Base-by-base conservation (phyloP, 2,797 vertebrate genomes). In the Hirundo rustica region DNA sequence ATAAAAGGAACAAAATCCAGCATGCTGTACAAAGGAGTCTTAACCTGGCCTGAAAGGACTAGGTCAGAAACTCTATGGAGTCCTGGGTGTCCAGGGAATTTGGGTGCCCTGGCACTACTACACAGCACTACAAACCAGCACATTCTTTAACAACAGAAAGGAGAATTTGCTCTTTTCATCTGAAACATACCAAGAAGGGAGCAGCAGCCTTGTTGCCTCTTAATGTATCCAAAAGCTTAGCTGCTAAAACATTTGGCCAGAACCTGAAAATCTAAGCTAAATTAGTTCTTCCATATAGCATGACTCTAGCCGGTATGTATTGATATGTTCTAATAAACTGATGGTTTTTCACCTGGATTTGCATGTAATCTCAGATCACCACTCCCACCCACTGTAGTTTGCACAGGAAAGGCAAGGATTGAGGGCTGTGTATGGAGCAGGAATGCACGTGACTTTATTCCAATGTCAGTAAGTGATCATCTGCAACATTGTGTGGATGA, bases 341-440 rank as follows among this genome's bases (percentile, higher is more conserved):
- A 45, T 21, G 10, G 22, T 78, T 60, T 82, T 20, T 65, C 57
- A 38, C 16, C 23, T 38, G 42, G 16, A n/a, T 54, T 84, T 81
- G 12, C 10, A 2, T 10, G 21, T n/a, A 40, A 76, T 55, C 40
- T 53, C 23, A 13, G 6, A 16, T 36, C 0, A 0, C n/a, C 44
- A 3, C 4, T 42, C 1, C 0, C 5, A 42, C 10, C 7, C 14
- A 5, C 51, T 94, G 57, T 23, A 67, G 30, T 30, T 50, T 66
- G 11, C 51, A 38, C 10, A 21, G 55, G 34, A 65, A 42, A 66
- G 15, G 4, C 62, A 36, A 53, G 21, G 21, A n/a, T 57, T 4
- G 30, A 30, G 29, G 19, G 5, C 5, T 5, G 1, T 3, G 5
- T 40, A 26, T 1, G 2, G 22, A 92, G 27, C n/a, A 80, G 32